Conservation (phyloP, 2,888 invertebrate genomes). For the Gnatocerus cornutus region DNA sequence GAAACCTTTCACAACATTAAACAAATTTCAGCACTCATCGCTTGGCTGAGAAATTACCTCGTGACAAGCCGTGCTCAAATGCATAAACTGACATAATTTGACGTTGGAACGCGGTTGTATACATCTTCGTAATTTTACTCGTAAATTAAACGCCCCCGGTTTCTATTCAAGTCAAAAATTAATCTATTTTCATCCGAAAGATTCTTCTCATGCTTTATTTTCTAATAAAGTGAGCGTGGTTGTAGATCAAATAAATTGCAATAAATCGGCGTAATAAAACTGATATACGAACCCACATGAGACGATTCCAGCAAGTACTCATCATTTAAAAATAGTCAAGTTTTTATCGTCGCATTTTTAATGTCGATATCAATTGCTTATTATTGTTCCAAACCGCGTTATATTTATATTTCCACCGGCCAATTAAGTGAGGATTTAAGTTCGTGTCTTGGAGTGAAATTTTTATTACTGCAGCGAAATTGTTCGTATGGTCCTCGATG, state of each 20-base stretch:
- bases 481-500: slow-evolving; percentile 24
- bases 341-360: slow-evolving; percentile 7
- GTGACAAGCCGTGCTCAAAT: slow-evolving; percentile 13
- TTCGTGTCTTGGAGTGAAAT: slow-evolving; percentile 7
- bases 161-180: slow-evolving; percentile 34
- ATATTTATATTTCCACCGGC: slow-evolving; percentile 10
- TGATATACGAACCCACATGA: slow-evolving; percentile 29
- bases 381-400: slow-evolving; percentile 20
- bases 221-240: slow-evolving; percentile 28
- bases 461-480: slow-evolving; percentile 17
- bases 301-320: slow-evolving; percentile 22
- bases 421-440: slow-evolving; percentile 31
- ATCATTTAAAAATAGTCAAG: slow-evolving; percentile 25
- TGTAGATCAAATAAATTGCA: slow-evolving; percentile 33
- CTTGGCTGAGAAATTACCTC: slow-evolving; percentile 3
- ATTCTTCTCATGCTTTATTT: slow-evolving; percentile 23
- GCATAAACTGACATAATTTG: slow-evolving; percentile 29
- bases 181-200: slow-evolving; percentile 12
- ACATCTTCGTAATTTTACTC: slow-evolving; percentile 30
- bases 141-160: slow-evolving; percentile 33
- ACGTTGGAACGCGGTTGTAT: slow-evolving; percentile 34
- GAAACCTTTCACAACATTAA: slow-evolving; percentile 1
- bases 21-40: slow-evolving; percentile 5
- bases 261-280: slow-evolving; percentile 26
- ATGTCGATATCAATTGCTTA: slow-evolving; percentile 29